phyloP scores from a whole-genome alignment of 1,140 invertebrate species.

The Trialeurodes vaporariorum region DNA sequence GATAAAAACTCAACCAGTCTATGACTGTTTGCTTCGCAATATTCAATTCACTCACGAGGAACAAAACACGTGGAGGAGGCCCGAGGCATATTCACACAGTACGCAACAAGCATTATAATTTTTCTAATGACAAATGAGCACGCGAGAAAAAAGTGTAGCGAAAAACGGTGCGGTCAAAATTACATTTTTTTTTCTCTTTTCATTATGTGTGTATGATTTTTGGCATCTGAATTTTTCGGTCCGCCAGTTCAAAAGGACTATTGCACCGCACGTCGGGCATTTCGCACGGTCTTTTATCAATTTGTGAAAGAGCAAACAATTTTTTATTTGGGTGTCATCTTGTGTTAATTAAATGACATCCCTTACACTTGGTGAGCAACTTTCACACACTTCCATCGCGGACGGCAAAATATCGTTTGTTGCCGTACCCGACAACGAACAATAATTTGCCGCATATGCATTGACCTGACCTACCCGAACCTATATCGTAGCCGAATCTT shows the following conservation, averaged over 20 bases:
- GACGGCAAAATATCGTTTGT: no score
- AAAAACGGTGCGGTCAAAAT: neutral
- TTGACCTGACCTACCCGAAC: no score
- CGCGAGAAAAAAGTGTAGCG: neutral
- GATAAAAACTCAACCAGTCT: constrained; percentile 7
- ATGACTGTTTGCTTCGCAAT: constrained; percentile 8
- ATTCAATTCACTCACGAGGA: neutral
- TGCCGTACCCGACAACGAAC: no score
- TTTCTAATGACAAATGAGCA: neutral
- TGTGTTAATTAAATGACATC: neutral
- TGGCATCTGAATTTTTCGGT: neutral
- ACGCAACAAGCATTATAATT: neutral
- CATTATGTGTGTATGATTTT: neutral
- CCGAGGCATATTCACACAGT: neutral
- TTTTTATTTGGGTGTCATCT: neutral
- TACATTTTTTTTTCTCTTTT: neutral
- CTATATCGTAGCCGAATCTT: no score
- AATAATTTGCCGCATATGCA: no score
- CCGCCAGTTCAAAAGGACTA: neutral
- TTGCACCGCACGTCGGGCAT: neutral
- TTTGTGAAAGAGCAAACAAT: neutral
- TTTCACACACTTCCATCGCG: neutral
- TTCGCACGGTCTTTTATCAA: neutral
- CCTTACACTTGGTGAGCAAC: neutral
- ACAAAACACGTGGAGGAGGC: neutral